Evolutionary conservation across 2,888 invertebrate genomes (phyloP).

Genomic region (Schizotus pectinicornis): DNA sequence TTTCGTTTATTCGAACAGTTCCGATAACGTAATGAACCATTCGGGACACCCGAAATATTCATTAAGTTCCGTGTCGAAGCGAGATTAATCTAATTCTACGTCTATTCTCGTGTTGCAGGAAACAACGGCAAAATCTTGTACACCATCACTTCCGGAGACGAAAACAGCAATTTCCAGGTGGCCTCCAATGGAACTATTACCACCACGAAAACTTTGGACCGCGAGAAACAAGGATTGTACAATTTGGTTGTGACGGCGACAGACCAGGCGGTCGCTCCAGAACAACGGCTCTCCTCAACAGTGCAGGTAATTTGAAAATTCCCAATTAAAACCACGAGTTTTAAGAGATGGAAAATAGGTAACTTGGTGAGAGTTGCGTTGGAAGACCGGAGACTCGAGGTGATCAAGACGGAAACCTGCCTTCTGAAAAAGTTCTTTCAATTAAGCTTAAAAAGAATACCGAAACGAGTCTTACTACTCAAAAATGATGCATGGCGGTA

Average conservation of each 20-base stretch:
- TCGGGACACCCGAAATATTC: slow-evolving; percentile 27
- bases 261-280: slow-evolving; percentile 79
- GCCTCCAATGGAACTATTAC: slow-evolving; percentile 83
- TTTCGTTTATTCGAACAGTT: slow-evolving; percentile 24
- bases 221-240: slow-evolving; percentile 82
- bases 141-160: slow-evolving; percentile 82
- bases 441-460: no score
- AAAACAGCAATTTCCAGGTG: slow-evolving; percentile 79
- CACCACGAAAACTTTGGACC: slow-evolving; percentile 77
- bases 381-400: background rate
- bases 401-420: background rate
- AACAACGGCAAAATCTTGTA: slow-evolving; percentile 85
- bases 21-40: slow-evolving; percentile 26
- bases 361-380: no score
- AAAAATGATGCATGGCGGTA: no score
- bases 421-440: background rate
- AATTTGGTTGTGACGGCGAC: slow-evolving; percentile 85
- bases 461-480: no score
- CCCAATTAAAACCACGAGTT: no score
- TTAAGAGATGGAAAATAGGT: no score
- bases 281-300: slow-evolving; percentile 80
- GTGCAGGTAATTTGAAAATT: slow-evolving; percentile 73
- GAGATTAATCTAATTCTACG: slow-evolving; percentile 6
- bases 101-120: slow-evolving; percentile 62
- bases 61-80: slow-evolving; percentile 16